Conservation (phyloP, 2,888 invertebrate genomes). For the Muschampia plurimacula region DNA sequence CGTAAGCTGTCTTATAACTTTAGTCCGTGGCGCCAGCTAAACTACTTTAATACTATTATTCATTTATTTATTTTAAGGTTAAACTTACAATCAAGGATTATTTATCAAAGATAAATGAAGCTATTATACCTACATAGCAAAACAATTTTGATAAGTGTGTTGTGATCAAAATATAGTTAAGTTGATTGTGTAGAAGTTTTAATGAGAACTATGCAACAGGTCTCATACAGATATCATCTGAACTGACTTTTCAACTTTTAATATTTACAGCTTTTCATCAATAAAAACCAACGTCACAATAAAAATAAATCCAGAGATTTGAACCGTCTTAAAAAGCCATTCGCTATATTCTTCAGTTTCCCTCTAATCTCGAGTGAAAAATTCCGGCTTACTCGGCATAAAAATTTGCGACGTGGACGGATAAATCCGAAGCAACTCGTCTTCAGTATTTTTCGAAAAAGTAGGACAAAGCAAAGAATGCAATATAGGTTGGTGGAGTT, state of each 20-base stretch:
- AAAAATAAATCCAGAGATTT: background rate
- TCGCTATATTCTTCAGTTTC: constrained; percentile 8
- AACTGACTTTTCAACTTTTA: background rate
- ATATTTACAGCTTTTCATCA: background rate
- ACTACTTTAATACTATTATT: background rate
- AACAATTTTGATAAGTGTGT: no score
- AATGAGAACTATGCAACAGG: no score
- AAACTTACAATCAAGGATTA: no score
- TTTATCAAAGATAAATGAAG: no score
- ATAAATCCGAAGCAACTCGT: constrained; percentile 17
- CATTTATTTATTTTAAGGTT: background rate
- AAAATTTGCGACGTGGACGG: constrained; percentile 14
- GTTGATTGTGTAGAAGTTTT: no score
- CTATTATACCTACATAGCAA: no score
- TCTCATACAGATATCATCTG: no score
- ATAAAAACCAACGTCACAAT: no score
- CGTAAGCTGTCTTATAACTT: constrained; percentile 8
- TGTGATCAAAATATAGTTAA: no score
- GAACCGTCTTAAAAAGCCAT: constrained; percentile 6
- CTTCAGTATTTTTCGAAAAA: constrained; percentile 13
- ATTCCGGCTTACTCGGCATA: constrained; percentile 25
- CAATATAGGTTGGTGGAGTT: background rate
- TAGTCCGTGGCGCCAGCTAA: background rate
- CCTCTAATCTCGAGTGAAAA: constrained; percentile 18
- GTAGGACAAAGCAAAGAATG: constrained; percentile 4